A percentile compares a stretch with the other conserved stretches of the same genome.
phyloP scores from a whole-genome alignment of 2,888 invertebrate species.

The Lampropteryx suffumata region DNA sequence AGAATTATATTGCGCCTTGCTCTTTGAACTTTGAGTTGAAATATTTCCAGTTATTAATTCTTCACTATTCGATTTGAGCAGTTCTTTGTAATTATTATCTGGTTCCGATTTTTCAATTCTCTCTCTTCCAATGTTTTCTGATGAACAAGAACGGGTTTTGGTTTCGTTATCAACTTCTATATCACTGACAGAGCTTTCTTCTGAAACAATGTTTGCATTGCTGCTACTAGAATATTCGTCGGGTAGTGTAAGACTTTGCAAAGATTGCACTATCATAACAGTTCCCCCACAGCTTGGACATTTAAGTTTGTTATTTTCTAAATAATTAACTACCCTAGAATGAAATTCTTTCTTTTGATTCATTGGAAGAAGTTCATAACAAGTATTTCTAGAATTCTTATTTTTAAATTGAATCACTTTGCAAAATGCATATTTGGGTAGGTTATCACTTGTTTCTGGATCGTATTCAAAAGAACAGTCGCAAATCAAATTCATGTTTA shows the following conservation, averaged over 20 bases:
- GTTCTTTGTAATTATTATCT: not conserved
- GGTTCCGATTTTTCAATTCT: conserved; percentile 1
- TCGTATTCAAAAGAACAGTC: conserved; percentile 69
- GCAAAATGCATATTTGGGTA: conserved; percentile 83
- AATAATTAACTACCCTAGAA: conserved; percentile 71
- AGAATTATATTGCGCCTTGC: conserved; percentile 42
- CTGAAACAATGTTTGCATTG: not conserved
- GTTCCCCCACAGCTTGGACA: conserved; percentile 77
- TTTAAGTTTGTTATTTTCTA: conserved; percentile 75
- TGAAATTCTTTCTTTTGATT: conserved; percentile 83
- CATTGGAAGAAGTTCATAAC: conserved; percentile 79
- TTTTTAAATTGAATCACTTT: conserved; percentile 81
- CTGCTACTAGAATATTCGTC: conserved; percentile 15
- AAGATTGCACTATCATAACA: conserved; percentile 61
- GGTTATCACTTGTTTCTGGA: conserved; percentile 50
- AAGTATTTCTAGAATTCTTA: conserved; percentile 72
- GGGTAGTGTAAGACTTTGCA: conserved; percentile 21
- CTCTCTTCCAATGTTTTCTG: conserved; percentile 6
- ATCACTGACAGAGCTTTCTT: conserved; percentile 12
- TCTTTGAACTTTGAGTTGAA: conserved; percentile 9
- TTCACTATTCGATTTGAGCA: conserved; percentile 17
- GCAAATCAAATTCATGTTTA: conserved; percentile 48
- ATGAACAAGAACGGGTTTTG: conserved; percentile 1
- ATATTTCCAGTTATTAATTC: conserved; percentile 9
- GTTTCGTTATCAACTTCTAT: conserved; percentile 2